Base-by-base conservation (phyloP, 2,113 vertebrate species). In the Chelonoidis abingdonii region DNA sequence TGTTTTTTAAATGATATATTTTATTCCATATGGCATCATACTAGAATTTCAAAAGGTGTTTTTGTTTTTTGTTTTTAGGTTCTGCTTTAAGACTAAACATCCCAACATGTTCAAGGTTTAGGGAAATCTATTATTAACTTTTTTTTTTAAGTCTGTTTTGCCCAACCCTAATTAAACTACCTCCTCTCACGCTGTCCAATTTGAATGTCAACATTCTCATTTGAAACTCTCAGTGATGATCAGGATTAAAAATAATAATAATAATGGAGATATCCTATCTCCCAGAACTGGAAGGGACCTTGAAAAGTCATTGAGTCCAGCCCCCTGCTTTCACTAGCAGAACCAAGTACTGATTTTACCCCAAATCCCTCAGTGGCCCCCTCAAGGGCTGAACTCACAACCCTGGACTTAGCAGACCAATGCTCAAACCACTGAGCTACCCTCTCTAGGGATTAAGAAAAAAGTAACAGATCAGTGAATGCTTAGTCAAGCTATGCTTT, bases 381-480 rank as follows among this genome's bases (percentile, higher is more conserved):
- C 47, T 49, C 47, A 49, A 49, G 47, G 10, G 10, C 1, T 49
- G 47, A 49, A 10, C 10, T 49, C 8, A 49, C 3, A 49, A 49
- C 47, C 10, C 10, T 49, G 10, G 9, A 10, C 10, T 11, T 49
- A 49, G 47, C 3, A 49, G 10, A 3, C 9, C 47, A 49, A 49
- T 49, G 47, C 47, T 49, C 3, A 49, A 49, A 49, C 47, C 10
- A 49, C 47, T 49, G 47, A 49, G 47, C 47, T 49, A 49, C 47
- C 47, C 47, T 49, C 47, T 49, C 8, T 10, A 49, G 47, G 0
- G 3, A 12, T 38, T 92, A 96, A 86, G 25, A 86, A 41, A 82
- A 72, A 81, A 85, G 57, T 72, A 86, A 91, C 35, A 95, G 90
- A 95, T 78, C 93, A 89, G 78, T 56, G 38, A 93, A 50, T 83